phyloP scores from a whole-genome alignment of 1,140 invertebrate species.

The Andricus grossulariae region DNA sequence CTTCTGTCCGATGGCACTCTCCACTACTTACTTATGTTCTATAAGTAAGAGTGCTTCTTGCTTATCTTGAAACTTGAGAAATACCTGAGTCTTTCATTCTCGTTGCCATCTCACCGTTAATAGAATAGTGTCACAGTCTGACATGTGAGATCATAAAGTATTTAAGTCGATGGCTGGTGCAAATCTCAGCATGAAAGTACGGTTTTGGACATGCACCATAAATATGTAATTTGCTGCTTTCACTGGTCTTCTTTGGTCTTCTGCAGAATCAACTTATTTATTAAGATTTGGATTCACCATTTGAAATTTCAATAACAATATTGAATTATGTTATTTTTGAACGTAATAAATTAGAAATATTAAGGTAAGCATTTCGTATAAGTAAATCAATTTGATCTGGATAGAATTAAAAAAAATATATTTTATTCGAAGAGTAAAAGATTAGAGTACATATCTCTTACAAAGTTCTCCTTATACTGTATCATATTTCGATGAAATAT shows the following conservation, averaged over 20 bases:
- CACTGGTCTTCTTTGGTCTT: background rate
- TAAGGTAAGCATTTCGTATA: too few species aligned
- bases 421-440: too few species aligned
- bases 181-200: background rate
- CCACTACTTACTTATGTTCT: constrained; percentile 43
- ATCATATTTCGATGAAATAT: too few species aligned
- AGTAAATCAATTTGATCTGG: too few species aligned
- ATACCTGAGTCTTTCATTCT: constrained; percentile 3
- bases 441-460: too few species aligned
- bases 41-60: constrained; percentile 40
- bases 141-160: constrained; percentile 16
- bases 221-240: background rate
- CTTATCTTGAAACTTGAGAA: constrained; percentile 44
- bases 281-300: too few species aligned
- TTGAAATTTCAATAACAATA: too few species aligned
- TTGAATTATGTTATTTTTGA: too few species aligned
- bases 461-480: too few species aligned
- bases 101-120: constrained; percentile 3
- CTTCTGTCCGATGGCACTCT: constrained; percentile 43
- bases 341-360: too few species aligned
- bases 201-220: background rate
- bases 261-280: background rate
- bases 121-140: background rate
- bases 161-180: background rate
- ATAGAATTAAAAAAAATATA: too few species aligned